phyloP scores from a whole-genome alignment of 2,113 vertebrate species.

The Megaleporinus macrocephalus region DNA sequence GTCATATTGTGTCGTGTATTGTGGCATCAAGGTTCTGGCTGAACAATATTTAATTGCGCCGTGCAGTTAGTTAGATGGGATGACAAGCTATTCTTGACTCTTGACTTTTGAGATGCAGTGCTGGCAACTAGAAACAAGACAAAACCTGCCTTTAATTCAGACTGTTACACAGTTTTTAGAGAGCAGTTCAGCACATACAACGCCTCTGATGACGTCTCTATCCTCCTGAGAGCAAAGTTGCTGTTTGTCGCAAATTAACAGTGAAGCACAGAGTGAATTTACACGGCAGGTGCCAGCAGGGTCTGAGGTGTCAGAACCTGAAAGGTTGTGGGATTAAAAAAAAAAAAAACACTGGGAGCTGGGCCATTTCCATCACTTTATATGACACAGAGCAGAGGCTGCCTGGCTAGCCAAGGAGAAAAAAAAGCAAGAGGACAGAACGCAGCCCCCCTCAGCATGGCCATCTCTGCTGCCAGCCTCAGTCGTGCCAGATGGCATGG shows the following conservation, averaged over 20 bases:
- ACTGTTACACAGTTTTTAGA: not conserved
- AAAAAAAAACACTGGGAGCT: not conserved
- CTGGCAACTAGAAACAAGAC: not conserved
- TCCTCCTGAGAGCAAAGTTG: not conserved
- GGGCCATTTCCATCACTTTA: not conserved
- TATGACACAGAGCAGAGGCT: not conserved
- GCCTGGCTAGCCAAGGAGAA: conserved; percentile 15
- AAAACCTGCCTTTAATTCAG: not conserved
- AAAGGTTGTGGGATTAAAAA: not conserved
- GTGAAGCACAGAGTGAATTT: not conserved
- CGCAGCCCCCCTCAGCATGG: not conserved
- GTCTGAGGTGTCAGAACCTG: not conserved
- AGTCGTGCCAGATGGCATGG: conserved; percentile 18
- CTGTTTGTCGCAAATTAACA: conserved; percentile 5
- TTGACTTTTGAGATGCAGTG: not conserved
- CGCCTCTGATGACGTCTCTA: not conserved
- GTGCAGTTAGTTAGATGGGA: not conserved
- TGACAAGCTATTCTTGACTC: not conserved
- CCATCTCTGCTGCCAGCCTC: not conserved
- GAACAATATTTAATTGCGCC: not conserved
- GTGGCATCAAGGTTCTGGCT: no score
- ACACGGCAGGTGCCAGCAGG: not conserved
- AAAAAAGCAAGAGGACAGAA: not conserved
- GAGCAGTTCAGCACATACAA: not conserved
- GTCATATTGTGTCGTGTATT: no score